Evolutionary conservation across 2,797 vertebrate species (phyloP), one percentile per base, ranked within the genome.

Genomic region (Thripadectes ignobilis): DNA sequence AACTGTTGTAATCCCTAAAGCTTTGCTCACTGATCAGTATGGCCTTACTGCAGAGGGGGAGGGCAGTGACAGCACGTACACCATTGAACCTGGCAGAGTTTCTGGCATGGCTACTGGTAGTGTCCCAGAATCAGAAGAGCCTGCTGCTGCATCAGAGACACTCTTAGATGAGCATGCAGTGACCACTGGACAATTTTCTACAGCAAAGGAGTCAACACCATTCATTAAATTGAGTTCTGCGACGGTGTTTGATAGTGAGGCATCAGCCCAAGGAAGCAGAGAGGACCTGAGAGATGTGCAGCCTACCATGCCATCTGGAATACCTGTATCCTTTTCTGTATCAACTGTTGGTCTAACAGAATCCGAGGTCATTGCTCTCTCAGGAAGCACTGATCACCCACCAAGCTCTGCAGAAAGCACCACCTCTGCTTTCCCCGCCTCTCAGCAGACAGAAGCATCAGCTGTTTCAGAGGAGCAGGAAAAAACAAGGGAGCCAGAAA

Each of bases 1-100:
- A 67, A 97, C 97, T 69, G 78, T 97, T 89, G 68, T 97, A 55
- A 62, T 95, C 81, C 93, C 97, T 84, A 95, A 98, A 81, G 67
- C 82, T 72, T 75, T 88, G 24, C 85, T 94, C 62, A 93, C 93
- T 30, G 71, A 61, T 65, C 92, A 29, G 51, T 80, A 94, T 84
- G 92, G 84, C 73, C 52, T 96, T 62, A 79, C 95, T 13, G 57
- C 74, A 68, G 90, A 93, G 91, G 69, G 96, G 85, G 93, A 96
- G 58, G 88, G 81, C 65, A 95, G 89, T 90, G 93, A 92, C 58
- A 95, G 69, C 79, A 12, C 38, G 54, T 68, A 80, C 69, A 92
- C 93, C 19, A 0, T 75, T 75, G 66, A 77, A 58, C 73, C 92
- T 69, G 94, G 48, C 93, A 94, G 88, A 54, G 78, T 73, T 74